Conservation (phyloP, 2,888 invertebrate species). For the Buathra laborator region DNA sequence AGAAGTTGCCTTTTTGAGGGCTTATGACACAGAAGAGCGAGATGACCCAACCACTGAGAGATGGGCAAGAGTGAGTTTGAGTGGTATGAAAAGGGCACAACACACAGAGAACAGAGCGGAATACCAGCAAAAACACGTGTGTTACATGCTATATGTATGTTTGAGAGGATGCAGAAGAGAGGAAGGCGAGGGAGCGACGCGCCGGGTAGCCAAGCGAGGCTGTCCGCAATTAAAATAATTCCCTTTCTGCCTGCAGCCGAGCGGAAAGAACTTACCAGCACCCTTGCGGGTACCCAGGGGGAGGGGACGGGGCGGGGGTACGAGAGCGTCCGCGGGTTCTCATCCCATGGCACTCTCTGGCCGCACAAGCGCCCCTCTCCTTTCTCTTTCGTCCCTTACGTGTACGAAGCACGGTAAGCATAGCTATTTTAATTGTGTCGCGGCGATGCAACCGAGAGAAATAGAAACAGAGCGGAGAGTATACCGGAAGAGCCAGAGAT, state of each 20-base stretch:
- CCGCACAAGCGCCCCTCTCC: conserved; percentile 52
- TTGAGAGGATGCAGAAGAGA: conserved; percentile 48
- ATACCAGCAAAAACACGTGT: conserved; percentile 5
- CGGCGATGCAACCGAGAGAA: conserved; percentile 74
- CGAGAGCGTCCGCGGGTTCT: conserved; percentile 50
- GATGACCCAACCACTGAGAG: conserved; percentile 70
- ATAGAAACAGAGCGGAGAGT: conserved; percentile 60
- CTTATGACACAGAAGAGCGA: conserved; percentile 12
- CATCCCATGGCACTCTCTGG: conserved; percentile 53
- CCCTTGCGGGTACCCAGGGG: conserved; percentile 78
- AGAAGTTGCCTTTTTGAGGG: conserved; percentile 49
- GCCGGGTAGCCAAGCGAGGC: conserved; percentile 83
- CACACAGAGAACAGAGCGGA: conserved; percentile 29
- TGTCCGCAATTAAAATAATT: conserved; percentile 86
- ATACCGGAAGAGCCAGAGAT: conserved; percentile 37
- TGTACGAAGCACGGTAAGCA: conserved; percentile 78
- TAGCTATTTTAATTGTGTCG: conserved; percentile 85
- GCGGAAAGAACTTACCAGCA: conserved; percentile 85
- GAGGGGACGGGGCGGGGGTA: conserved; percentile 73
- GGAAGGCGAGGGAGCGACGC: conserved; percentile 62
- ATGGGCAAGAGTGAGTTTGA: conserved; percentile 67
- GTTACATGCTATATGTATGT: conserved; percentile 28
- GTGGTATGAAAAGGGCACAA: conserved; percentile 64
- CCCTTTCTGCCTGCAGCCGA: conserved; percentile 85
- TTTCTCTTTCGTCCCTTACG: conserved; percentile 45